A percentile compares a stretch with the other conserved stretches of the same genome.
These are phyloP conservation scores for Neomonachus schauinslandi DNA, from an alignment of 2,113 vertebrate genomes.

Conservation along the genomic window DNA sequence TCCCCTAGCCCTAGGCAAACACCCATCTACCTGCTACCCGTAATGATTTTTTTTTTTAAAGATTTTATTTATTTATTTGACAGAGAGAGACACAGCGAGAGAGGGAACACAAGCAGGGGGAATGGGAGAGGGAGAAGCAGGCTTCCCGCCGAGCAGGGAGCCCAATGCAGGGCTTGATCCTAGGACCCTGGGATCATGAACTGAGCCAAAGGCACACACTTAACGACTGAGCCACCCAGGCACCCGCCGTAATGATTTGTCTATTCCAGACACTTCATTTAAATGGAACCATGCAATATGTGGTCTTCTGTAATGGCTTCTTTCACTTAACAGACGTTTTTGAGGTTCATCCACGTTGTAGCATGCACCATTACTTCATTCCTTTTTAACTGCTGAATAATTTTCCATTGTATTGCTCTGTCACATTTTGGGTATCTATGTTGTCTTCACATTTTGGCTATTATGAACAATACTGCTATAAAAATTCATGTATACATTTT, in stretches of 20 bases:
- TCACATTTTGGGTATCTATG: neutral
- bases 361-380: neutral
- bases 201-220: no score
- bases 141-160: no score
- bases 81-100: no score
- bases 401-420: neutral
- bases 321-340: neutral
- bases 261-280: neutral
- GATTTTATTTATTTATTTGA: no score
- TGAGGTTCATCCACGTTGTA: neutral
- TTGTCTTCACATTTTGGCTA: neutral
- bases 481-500: neutral
- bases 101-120: no score
- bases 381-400: constrained; percentile 7
- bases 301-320: neutral
- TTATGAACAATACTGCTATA: neutral
- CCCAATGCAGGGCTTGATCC: no score
- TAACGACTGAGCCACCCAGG: no score
- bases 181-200: no score
- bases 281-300: neutral
- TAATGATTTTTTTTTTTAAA: no score
- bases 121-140: no score
- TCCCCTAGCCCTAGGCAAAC: neutral
- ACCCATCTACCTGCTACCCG: neutral
- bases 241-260: neutral